Evolutionary conservation across 2,113 vertebrate species (phyloP), one percentile per base, ranked within the genome.

Genomic region (Lethenteron camtschaticum): DNA sequence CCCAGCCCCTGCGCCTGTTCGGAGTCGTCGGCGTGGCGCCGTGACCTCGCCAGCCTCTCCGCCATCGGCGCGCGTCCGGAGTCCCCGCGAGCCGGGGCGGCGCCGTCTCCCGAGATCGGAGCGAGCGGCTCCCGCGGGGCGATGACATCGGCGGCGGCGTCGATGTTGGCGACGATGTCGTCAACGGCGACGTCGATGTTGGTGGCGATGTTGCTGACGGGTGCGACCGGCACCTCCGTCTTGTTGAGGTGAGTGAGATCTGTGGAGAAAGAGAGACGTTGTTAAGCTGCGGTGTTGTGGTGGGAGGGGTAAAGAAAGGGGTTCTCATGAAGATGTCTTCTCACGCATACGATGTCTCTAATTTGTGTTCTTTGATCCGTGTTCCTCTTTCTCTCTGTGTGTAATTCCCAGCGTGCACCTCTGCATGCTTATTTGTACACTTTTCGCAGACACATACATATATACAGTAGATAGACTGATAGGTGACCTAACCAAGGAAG

Each of bases 201-300:
- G n/a, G 71, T 59, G 1, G 73, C 11, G 3, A 1, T 20, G 57
- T 59, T 10, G 7, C 69, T 57, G 1, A 10, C 1, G 1, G 57
- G 9, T 68, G 11, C 3, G 68, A 79, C 56, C 1, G 78, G 78
- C 8, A 88, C 85, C 79, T 89, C 89, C 1, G 83, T 85, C 12
- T 84, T 75, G 58, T 71, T 77, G 70, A 96, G 80, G 75, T 88
- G 73, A 14, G 78, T 85, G 71, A 95, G 70, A 77, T 96, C 89
- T 95, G 73, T 68, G 41, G 72, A 71, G 57, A 56, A 13, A 71
- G 41, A 7, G 6, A 41, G 41, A 41, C 41, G 41, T 41, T 41
- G 41, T 41, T 41, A 5, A 41, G 6, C 41, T 41, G 41, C 41
- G 41, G 41, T 41, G 41, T 41, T 41, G 5, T 6, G 41, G 5